These are phyloP conservation scores for Spinibarbus caldwelli DNA, from an alignment of 2,797 vertebrate genomes.

Conservation along the genomic window DNA sequence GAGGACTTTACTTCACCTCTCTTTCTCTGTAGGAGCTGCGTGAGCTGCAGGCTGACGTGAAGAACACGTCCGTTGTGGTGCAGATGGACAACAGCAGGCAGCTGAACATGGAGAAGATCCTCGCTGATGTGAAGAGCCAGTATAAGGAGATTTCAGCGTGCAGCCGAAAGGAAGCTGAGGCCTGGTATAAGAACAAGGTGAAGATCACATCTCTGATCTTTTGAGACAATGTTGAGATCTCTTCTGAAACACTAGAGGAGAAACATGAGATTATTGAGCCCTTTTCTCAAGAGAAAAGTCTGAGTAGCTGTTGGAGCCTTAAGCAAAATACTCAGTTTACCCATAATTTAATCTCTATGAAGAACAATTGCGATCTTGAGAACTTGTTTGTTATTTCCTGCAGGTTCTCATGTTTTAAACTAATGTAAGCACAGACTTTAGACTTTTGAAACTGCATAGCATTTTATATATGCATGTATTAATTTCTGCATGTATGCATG, in stretches of 20 bases:
- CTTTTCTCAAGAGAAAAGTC: not conserved
- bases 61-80: slow-evolving; percentile 76
- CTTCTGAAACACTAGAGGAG: not conserved
- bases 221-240: not conserved
- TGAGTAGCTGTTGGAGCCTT: not conserved
- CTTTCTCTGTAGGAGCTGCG: slow-evolving; percentile 78
- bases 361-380: too few species aligned
- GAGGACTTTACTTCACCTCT: not conserved
- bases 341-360: too few species aligned
- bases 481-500: too few species aligned
- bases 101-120: slow-evolving; percentile 77
- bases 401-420: slow-evolving; percentile 1
- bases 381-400: not conserved
- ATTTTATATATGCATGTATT: too few species aligned
- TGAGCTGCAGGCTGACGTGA: slow-evolving; percentile 80
- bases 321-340: not conserved
- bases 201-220: slow-evolving; percentile 16
- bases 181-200: slow-evolving; percentile 88
- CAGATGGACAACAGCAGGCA: slow-evolving; percentile 82
- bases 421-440: too few species aligned
- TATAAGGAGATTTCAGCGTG: slow-evolving; percentile 74
- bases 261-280: not conserved
- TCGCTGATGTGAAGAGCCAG: slow-evolving; percentile 74
- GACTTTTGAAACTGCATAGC: too few species aligned
- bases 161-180: slow-evolving; percentile 83